Evolutionary conservation across 2,797 vertebrate genomes (phyloP).

Genomic region (Mormyrops boulengeri): DNA sequence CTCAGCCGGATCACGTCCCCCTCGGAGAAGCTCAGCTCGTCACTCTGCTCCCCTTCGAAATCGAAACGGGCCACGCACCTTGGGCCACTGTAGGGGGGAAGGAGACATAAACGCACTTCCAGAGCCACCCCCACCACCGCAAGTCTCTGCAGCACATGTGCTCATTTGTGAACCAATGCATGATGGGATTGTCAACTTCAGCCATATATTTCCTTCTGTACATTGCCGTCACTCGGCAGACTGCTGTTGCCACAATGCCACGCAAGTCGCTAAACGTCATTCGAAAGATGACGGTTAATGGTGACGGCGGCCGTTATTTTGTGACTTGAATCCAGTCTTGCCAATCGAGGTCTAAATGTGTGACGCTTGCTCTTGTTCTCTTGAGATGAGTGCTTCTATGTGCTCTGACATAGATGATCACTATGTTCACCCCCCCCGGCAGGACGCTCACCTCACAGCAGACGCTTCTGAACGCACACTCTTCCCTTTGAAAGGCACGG

Average conservation of each 20-base stretch:
- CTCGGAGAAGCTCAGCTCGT: slow-evolving; percentile 85
- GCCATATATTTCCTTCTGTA: not conserved
- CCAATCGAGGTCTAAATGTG: not conserved
- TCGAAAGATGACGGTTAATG: not conserved
- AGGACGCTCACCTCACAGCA: slow-evolving; percentile 47
- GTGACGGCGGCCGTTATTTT: not conserved
- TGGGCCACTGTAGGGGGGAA: slow-evolving; percentile 61
- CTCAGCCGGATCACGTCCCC: slow-evolving; percentile 81
- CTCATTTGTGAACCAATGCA: not conserved
- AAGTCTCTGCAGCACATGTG: too few species aligned
- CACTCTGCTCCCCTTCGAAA: slow-evolving; percentile 78
- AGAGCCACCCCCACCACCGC: not conserved
- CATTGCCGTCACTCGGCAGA: not conserved
- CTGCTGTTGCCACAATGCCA: not conserved
- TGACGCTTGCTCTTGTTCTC: not conserved
- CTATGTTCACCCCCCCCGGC: not conserved
- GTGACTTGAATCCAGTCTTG: not conserved
- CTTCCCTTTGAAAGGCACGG: slow-evolving; percentile 36
- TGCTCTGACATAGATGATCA: not conserved
- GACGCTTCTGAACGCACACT: slow-evolving; percentile 35
- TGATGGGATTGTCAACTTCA: not conserved
- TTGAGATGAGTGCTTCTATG: not conserved
- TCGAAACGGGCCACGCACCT: slow-evolving; percentile 83
- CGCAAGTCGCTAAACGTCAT: not conserved
- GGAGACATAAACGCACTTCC: not conserved